Evolutionary conservation across 2,113 vertebrate species (phyloP).

Genomic region (Neogale vison): DNA sequence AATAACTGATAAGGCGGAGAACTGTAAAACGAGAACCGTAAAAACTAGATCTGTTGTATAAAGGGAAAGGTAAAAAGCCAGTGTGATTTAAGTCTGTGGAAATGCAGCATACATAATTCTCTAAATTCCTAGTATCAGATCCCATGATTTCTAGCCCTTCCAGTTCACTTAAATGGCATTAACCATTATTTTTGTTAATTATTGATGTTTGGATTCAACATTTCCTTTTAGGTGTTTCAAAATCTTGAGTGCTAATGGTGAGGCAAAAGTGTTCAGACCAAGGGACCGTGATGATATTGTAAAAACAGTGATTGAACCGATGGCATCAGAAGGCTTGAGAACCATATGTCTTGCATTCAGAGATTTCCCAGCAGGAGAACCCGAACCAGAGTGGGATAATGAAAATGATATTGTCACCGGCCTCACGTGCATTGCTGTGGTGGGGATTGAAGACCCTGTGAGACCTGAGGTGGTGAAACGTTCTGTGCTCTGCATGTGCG

Average conservation of each 20-base stretch:
- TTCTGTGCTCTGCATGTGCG: conserved; percentile 56
- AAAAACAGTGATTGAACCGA: conserved; percentile 98
- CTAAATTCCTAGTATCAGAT: background rate
- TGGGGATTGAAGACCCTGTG: conserved; percentile 99
- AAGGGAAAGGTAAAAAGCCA: background rate
- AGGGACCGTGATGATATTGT: conserved; percentile 96
- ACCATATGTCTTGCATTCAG: conserved; percentile 98
- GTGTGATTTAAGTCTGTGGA: background rate
- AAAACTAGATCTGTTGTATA: background rate
- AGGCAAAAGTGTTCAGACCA: conserved; percentile 94
- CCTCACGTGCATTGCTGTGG: conserved; percentile 96
- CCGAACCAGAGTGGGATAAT: conserved; percentile 98
- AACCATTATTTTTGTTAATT: conserved; percentile 51
- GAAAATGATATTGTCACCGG: conserved; percentile 95
- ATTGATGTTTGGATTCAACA: conserved; percentile 69
- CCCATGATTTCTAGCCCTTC: conserved; percentile 36
- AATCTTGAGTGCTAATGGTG: conserved; percentile 94
- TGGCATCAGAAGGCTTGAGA: conserved; percentile 98
- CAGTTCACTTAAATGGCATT: conserved; percentile 51
- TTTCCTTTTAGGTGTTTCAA: conserved; percentile 93
- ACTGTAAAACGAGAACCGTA: background rate
- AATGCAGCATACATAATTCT: background rate
- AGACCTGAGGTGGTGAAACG: conserved; percentile 91
- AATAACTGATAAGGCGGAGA: background rate
- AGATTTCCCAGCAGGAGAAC: conserved; percentile 94